A percentile compares a stretch with the other conserved stretches of the same genome.
phyloP scores from a whole-genome alignment of 2,888 invertebrate genomes.

The Palloptera scutellata region DNA sequence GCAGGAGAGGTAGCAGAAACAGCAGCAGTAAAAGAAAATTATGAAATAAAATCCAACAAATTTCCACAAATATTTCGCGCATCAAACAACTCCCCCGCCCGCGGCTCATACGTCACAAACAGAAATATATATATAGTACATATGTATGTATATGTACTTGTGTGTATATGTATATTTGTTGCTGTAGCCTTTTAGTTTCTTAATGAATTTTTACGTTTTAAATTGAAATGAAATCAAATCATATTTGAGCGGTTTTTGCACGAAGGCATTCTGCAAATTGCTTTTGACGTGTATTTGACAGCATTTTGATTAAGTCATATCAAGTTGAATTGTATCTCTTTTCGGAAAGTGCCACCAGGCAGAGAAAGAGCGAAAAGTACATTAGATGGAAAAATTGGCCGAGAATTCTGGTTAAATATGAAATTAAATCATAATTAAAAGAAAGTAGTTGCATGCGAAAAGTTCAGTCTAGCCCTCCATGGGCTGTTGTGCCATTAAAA shows the following conservation, averaged over 20 bases:
- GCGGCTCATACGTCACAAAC: not conserved
- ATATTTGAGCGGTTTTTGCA: slow-evolving; percentile 29
- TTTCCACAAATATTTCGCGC: slow-evolving; percentile 25
- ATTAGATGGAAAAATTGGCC: no score
- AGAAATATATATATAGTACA: not conserved
- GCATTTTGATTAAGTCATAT: not conserved
- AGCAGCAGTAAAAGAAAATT: slow-evolving; percentile 15
- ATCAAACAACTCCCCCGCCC: slow-evolving; percentile 2
- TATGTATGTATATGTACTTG: not conserved
- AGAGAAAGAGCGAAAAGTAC: not conserved
- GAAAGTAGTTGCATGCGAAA: no score
- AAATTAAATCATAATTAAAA: no score
- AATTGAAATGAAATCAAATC: slow-evolving; percentile 39
- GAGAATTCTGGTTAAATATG: no score
- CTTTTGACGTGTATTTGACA: not conserved
- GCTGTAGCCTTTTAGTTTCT: slow-evolving; percentile 24
- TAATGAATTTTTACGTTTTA: slow-evolving; percentile 36
- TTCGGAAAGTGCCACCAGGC: no score
- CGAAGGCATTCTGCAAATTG: not conserved
- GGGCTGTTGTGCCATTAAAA: no score
- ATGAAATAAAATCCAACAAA: slow-evolving; percentile 26
- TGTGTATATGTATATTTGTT: not conserved
- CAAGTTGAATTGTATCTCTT: not conserved
- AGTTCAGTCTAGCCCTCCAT: no score
- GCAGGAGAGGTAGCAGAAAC: not conserved